Base-by-base conservation (phyloP, 2,888 invertebrate genomes). In the Busseola fusca region DNA sequence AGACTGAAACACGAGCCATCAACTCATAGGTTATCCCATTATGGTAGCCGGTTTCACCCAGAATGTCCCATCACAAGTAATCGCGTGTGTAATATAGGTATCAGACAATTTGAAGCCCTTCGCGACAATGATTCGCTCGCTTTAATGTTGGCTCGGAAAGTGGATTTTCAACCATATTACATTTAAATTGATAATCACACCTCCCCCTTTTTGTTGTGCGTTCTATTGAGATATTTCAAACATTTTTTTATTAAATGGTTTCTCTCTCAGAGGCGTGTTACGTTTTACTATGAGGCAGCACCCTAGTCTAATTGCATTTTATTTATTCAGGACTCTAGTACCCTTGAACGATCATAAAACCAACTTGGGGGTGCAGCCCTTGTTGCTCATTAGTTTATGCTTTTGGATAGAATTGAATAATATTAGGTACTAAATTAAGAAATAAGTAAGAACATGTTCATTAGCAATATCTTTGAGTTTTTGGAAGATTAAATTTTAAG, bases 231-330 rank as follows among this genome's bases (percentile, higher is more conserved):
- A 85, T 88, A 88, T 90, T 91, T 88, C 59, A 64, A 88, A 86
- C 48, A 54, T 84, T 85, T 91, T 87, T 87, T 85, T 87, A 64
- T 86, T 86, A 86, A 86, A 83, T 78, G 83, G 76, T 85, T 87
- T 84, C 45, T 84, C 83, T 86, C 85, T 77, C 76, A 86, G 87
- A 74, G 87, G 87, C 84, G 63, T 66, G 45, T 45, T 63, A 68
- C 34, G 88, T 85, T 87, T 85, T 84, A 81, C 84, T 85, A 85
- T 78, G 84, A 82, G 80, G 84, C 81, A 84, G 73, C 86, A 84
- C 92, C 91, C 91, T 90, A 87, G 87, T 90, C 89, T 93, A 94
- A 94, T 95, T 93, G 92, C 90, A 91, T 93, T 94, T 94, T 94
- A 95, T 94, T 94, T 94, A 95, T 94, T 94, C 93, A 95, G 88